Base-by-base conservation (phyloP, 2,888 invertebrate genomes). In the Erebia ligea region DNA sequence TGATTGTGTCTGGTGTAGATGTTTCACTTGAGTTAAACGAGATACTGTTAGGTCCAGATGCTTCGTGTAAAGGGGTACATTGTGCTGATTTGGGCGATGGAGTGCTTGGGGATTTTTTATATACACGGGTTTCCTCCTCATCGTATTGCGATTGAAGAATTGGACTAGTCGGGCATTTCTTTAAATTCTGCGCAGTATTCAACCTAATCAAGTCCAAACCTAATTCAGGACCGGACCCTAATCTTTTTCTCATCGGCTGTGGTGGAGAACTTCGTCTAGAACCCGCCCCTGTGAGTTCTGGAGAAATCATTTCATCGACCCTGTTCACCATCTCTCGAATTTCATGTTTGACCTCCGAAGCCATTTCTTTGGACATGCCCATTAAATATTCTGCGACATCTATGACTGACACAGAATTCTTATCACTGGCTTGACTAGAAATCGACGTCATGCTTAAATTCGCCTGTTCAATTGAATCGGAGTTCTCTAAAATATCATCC, bases 321-420 rank as follows among this genome's bases (percentile, higher is more conserved):
- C 96, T 96, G 82, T 94, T 96, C 1, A 96, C 95, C 87, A 96
- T 95, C 84, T 96, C 96, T 63, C 96, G 94, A 74, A 96, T 96
- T 84, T 96, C 96, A 6, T 95, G 95, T 84, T 96, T 97, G 21
- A 97, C 96, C 89, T 97, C 96, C 67, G 96, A 96, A 10, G 96
- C 96, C 95, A 97, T 96, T 83, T 96, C 96, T 81, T 95, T 95
- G 0, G 96, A 96, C 83, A 96, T 95, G 75, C 96, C 96, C 94
- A 96, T 96, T 63, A 97, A 86, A 84, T 96, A 97, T 82, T 96
- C 96, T 0, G 96, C 96, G 59, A 97, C 96, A 81, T 96, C 96
- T 82, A 95, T 95, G 1, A 96, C 96, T 52, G 96, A 96, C 70
- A 96, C 95, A 0, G 96, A 96, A 85, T 96, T 96, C 76, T 94